phyloP scores from a whole-genome alignment of 1,140 invertebrate species.

The Cecropterus lyciades region DNA sequence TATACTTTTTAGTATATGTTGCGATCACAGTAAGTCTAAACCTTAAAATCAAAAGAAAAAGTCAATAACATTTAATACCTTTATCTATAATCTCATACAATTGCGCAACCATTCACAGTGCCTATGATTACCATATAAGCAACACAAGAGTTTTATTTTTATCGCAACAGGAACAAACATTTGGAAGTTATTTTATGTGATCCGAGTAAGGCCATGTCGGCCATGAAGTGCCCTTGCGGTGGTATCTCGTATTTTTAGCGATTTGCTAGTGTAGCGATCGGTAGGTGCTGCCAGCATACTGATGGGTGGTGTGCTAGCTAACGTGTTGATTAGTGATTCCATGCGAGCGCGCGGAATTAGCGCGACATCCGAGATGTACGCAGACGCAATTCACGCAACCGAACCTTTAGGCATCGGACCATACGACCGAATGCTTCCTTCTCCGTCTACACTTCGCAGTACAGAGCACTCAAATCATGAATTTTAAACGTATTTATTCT shows the following conservation, averaged over 20 bases:
- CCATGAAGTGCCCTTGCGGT: constrained; percentile 72
- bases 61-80: too few species aligned
- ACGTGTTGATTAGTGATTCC: constrained; percentile 67
- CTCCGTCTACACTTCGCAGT: constrained; percentile 26
- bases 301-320: constrained; percentile 58
- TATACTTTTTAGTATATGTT: too few species aligned
- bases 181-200: constrained; percentile 63
- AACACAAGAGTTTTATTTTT: constrained; percentile 20
- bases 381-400: constrained; percentile 41
- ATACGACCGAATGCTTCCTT: constrained; percentile 42
- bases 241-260: constrained; percentile 79
- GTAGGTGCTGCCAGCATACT: constrained; percentile 63
- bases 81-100: too few species aligned
- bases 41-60: too few species aligned
- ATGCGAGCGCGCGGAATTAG: constrained; percentile 75
- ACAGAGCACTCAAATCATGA: constrained; percentile 25
- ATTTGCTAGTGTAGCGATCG: constrained; percentile 60
- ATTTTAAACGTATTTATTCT: constrained; percentile 26
- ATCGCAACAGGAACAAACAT: constrained; percentile 59
- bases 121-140: not conserved
- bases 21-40: too few species aligned
- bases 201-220: constrained; percentile 67
- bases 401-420: constrained; percentile 25
- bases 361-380: constrained; percentile 72
- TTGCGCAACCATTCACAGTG: not conserved